Conservation (phyloP, 2,888 invertebrate genomes). For the Elaeidobius kamerunicus region DNA sequence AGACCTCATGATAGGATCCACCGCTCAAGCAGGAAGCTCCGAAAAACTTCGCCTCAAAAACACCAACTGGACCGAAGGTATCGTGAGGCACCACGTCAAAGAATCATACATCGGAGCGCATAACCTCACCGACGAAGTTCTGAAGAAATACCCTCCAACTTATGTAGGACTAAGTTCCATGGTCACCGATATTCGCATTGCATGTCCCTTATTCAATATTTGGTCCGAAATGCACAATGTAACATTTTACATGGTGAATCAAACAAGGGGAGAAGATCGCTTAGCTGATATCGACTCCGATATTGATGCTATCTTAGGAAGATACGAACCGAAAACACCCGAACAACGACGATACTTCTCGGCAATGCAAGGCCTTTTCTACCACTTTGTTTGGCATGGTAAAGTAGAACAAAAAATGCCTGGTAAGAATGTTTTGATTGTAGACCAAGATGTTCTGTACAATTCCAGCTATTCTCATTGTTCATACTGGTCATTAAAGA, state of each 20-base stretch:
- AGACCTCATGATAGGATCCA: slow-evolving; percentile 67
- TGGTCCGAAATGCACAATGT: slow-evolving; percentile 61
- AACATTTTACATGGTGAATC: slow-evolving; percentile 72
- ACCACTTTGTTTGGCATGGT: slow-evolving; percentile 78
- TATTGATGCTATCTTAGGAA: slow-evolving; percentile 72
- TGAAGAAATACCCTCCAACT: slow-evolving; percentile 64
- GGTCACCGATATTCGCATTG: slow-evolving; percentile 74
- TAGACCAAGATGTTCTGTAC: slow-evolving; percentile 68
- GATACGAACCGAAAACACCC: slow-evolving; percentile 66
- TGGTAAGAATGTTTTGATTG: slow-evolving; percentile 57
- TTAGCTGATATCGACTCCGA: slow-evolving; percentile 56
- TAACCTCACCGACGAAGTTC: slow-evolving; percentile 60
- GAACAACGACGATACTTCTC: slow-evolving; percentile 73
- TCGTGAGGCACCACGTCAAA: slow-evolving; percentile 62
- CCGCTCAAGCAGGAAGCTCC: slow-evolving; percentile 69
- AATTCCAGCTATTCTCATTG: slow-evolving; percentile 68
- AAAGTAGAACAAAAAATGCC: slow-evolving; percentile 57
- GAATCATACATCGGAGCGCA: slow-evolving; percentile 62
- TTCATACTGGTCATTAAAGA: slow-evolving; percentile 71
- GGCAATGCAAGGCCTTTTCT: slow-evolving; percentile 79
- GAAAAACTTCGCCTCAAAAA: slow-evolving; percentile 59
- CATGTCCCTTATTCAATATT: slow-evolving; percentile 72
- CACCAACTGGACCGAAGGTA: slow-evolving; percentile 63
- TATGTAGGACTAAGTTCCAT: slow-evolving; percentile 66
- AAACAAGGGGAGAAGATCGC: slow-evolving; percentile 53